These are phyloP conservation scores for Hoplostethus atlanticus DNA, from an alignment of 2,797 vertebrate species.

Conservation along the genomic window DNA sequence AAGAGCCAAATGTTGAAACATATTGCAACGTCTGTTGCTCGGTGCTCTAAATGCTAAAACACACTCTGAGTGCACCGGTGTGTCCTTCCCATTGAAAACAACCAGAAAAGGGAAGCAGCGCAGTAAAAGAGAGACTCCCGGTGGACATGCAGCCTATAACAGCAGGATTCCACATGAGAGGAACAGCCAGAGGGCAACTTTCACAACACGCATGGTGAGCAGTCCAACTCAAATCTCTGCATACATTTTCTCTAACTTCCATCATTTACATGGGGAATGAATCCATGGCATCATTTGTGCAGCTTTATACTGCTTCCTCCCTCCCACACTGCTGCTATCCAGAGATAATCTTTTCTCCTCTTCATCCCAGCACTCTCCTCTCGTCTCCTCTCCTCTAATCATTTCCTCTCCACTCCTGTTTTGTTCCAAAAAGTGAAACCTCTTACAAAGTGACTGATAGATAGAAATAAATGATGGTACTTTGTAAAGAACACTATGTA, in stretches of 20 bases:
- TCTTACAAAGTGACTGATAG: neutral
- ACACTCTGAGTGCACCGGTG: neutral
- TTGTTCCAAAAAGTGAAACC: neutral
- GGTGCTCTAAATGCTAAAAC: too few relatives aligned
- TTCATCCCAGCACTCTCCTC: neutral
- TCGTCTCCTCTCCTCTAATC: neutral
- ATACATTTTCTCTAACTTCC: slow-evolving; percentile 6
- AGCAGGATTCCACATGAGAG: slow-evolving; percentile 38
- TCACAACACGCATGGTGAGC: slow-evolving; percentile 28
- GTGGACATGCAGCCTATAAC: slow-evolving; percentile 32
- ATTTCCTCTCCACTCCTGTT: neutral
- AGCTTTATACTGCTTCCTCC: neutral
- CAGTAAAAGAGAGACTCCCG: slow-evolving; percentile 30
- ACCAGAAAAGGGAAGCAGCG: slow-evolving; percentile 3
- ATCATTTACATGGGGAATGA: slow-evolving; percentile 27
- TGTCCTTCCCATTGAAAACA: slow-evolving; percentile 18
- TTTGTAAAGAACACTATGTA: neutral
- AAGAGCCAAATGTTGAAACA: neutral
- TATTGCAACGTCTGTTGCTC: neutral
- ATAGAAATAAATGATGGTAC: neutral
- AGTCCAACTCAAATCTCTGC: neutral
- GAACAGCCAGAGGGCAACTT: slow-evolving; percentile 40
- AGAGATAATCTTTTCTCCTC: neutral
- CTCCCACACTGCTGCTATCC: slow-evolving; percentile 6
- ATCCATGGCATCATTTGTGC: neutral